Evolutionary conservation across 2,888 invertebrate genomes (phyloP), one percentile per base, ranked within the genome.

Genomic region (Noctua janthina): DNA sequence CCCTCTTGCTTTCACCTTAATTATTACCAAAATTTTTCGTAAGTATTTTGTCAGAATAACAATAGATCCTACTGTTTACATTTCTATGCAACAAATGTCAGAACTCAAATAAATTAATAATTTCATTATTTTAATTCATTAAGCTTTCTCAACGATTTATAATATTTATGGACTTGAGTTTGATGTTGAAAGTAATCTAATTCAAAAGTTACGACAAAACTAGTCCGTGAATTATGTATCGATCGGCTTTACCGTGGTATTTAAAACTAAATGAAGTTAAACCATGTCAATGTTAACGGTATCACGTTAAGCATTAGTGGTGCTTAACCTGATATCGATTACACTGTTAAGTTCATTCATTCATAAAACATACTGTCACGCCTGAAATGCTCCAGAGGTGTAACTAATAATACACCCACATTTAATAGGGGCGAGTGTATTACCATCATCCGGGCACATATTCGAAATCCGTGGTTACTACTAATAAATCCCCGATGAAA

Each of bases 131-230:
- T n/a, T 49, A 49, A 67, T 76, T 78, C 66, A 20, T 8, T 70
- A n/a, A 77, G 75, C 76, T 87, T 87, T 81, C 80, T 68, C 76
- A 79, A 81, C 49, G 35, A 66, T 62, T 39, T 35, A 8, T 72
- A 51, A 13, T 68, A 80, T 73, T 74, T 78, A 81, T 80, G 68
- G 66, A 49, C 39, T 81, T 73, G 46, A 69, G 59, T 66, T 72
- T 79, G 76, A 81, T 88, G 87, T 81, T 75, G 87, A 76, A 84
- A 86, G 76, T 86, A 86, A 86, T 87, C 79, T 77, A 86, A 80
- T 79, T 82, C 49, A 49, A 79, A 86, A 68, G 76, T 88, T 83
- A 81, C 84, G 74, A 76, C 69, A 79, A 79, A 81, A 78, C 71
- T 71, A 68, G 73, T 74, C 73, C 11, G 72, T 83, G 78, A 82